These are phyloP conservation scores for Stenolophus ochropezus DNA, from an alignment of 2,888 invertebrate species.

Conservation along the genomic window DNA sequence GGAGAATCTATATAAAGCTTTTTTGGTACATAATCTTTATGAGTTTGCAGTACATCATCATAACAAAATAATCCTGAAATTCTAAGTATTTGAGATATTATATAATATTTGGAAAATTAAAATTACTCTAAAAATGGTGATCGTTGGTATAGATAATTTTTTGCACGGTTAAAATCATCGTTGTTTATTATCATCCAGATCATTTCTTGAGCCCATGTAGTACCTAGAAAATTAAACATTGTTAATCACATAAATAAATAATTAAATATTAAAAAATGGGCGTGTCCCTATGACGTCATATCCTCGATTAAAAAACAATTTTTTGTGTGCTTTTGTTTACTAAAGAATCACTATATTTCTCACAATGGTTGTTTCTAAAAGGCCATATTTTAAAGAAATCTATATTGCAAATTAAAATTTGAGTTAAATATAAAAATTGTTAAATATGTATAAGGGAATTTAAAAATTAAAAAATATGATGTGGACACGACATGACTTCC, in stretches of 20 bases:
- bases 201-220: slow-evolving; percentile 60
- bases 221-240: slow-evolving; percentile 40
- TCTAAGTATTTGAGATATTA: too few species aligned
- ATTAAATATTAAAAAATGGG: not conserved
- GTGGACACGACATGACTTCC: too few species aligned
- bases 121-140: slow-evolving; percentile 52
- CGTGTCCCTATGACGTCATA: too few species aligned
- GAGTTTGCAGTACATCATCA: not conserved
- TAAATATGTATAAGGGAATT: too few species aligned
- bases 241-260: not conserved
- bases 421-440: too few species aligned
- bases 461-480: too few species aligned
- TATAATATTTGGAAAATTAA: not conserved
- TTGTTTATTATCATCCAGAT: slow-evolving; percentile 54
- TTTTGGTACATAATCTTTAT: not conserved
- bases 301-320: too few species aligned
- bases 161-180: slow-evolving; percentile 49
- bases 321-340: not conserved
- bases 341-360: not conserved
- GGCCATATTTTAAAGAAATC: too few species aligned
- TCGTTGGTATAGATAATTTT: slow-evolving; percentile 10
- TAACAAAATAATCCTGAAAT: not conserved
- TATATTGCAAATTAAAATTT: too few species aligned
- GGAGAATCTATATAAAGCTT: not conserved
- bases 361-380: not conserved